Evolutionary conservation across 1,140 invertebrate genomes (phyloP).

Genomic region (Doryteuthis pealeii): DNA sequence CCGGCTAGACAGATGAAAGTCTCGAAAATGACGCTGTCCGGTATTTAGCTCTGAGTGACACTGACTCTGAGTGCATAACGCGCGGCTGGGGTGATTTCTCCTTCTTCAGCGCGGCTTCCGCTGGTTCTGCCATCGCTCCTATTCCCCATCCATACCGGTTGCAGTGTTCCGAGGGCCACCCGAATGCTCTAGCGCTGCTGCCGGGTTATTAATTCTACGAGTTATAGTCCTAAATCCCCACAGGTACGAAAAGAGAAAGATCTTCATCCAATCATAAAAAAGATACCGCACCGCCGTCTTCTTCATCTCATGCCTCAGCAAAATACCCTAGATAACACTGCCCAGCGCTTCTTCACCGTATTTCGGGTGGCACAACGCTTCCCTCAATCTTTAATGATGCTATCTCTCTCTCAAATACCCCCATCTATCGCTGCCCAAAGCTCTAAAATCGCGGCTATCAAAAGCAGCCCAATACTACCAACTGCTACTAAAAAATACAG

Average conservation of each 20-base stretch:
- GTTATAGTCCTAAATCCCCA: slow-evolving; percentile 21
- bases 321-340: no score
- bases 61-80: slow-evolving; percentile 25
- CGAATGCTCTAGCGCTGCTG: slow-evolving; percentile 20
- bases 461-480: no score
- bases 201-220: slow-evolving; percentile 21
- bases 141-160: slow-evolving; percentile 8
- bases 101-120: slow-evolving; percentile 7
- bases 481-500: no score
- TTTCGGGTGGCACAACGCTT: no score
- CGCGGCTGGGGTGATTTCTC: slow-evolving; percentile 14
- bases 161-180: no score
- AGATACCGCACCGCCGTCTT: no score
- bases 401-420: no score
- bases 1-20: slow-evolving; percentile 23
- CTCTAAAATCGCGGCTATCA: no score
- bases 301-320: no score
- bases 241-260: neutral
- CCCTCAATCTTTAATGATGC: no score
- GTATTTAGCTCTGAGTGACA: slow-evolving; percentile 38
- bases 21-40: neutral
- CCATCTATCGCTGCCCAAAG: no score
- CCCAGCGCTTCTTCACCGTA: no score
- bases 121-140: neutral
- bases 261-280: neutral